Evolutionary conservation across 2,113 vertebrate species (phyloP).

Genomic region (Charina bottae): DNA sequence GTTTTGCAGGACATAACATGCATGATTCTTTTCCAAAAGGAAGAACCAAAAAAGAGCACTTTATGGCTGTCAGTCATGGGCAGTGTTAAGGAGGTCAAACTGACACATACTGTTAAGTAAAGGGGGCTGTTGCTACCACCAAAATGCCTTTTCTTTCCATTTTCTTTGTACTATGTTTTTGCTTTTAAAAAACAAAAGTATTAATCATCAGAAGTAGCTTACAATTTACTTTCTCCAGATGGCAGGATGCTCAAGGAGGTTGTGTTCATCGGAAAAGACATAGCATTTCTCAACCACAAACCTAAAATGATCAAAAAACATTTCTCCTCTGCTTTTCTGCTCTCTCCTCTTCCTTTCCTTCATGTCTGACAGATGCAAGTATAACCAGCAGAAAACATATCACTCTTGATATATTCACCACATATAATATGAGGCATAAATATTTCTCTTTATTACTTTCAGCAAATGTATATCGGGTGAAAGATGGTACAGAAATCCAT

Average conservation of each 20-base stretch:
- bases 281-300: background rate
- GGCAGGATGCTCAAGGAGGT: background rate
- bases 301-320: slow-evolving; percentile 10
- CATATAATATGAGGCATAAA: slow-evolving; percentile 12
- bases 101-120: background rate
- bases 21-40: slow-evolving; percentile 19
- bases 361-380: background rate
- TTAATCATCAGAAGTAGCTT: background rate
- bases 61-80: slow-evolving; percentile 17
- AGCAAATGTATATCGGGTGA: slow-evolving; percentile 7
- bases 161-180: background rate
- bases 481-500: background rate
- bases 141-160: background rate
- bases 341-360: background rate
- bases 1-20: slow-evolving; percentile 9
- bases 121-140: background rate
- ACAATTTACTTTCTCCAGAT: background rate
- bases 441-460: slow-evolving; percentile 30
- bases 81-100: slow-evolving; percentile 23
- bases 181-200: background rate
- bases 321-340: background rate
- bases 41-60: background rate
- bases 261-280: background rate
- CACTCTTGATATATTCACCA: slow-evolving; percentile 22
- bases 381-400: slow-evolving; percentile 2